Conservation (phyloP, 2,888 invertebrate species). For the Cenopis cana region DNA sequence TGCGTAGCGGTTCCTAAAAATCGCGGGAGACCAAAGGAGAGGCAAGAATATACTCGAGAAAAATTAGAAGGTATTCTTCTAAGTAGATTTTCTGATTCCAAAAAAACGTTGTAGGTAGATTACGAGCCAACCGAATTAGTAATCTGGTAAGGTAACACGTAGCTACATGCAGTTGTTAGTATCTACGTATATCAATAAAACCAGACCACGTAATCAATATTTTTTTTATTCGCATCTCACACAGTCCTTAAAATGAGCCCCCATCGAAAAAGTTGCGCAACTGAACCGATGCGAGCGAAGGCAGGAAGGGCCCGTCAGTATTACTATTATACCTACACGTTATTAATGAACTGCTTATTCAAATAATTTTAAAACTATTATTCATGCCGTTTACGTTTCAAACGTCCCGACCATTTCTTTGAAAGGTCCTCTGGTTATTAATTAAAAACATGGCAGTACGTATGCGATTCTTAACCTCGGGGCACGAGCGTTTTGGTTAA, state of each 20-base stretch:
- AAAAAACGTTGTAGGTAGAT: too few relatives aligned
- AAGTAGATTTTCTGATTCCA: too few relatives aligned
- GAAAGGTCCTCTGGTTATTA: slow-evolving; percentile 76
- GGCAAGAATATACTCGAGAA: too few relatives aligned
- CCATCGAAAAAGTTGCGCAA: slow-evolving; percentile 75
- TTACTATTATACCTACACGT: slow-evolving; percentile 80
- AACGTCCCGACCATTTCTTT: slow-evolving; percentile 79
- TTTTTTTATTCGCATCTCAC: slow-evolving; percentile 48
- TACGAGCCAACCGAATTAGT: too few relatives aligned
- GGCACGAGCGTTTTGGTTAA: slow-evolving; percentile 60
- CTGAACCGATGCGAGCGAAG: slow-evolving; percentile 75
- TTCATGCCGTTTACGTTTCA: slow-evolving; percentile 84
- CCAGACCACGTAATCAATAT: too few relatives aligned
- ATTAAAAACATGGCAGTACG: slow-evolving; percentile 72
- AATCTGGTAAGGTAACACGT: too few relatives aligned
- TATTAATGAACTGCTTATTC: slow-evolving; percentile 85
- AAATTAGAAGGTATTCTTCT: too few relatives aligned
- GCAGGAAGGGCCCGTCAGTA: slow-evolving; percentile 84
- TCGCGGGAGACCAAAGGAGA: too few relatives aligned
- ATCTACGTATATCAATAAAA: too few relatives aligned
- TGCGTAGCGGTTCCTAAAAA: too few relatives aligned
- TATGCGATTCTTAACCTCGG: slow-evolving; percentile 72
- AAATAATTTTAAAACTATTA: slow-evolving; percentile 85
- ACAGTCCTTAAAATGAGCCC: slow-evolving; percentile 51
- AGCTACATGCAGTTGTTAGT: too few relatives aligned